Evolutionary conservation across 1,140 invertebrate species (phyloP), one percentile per base, ranked within the genome.

Genomic region (Anastrepha ludens): DNA sequence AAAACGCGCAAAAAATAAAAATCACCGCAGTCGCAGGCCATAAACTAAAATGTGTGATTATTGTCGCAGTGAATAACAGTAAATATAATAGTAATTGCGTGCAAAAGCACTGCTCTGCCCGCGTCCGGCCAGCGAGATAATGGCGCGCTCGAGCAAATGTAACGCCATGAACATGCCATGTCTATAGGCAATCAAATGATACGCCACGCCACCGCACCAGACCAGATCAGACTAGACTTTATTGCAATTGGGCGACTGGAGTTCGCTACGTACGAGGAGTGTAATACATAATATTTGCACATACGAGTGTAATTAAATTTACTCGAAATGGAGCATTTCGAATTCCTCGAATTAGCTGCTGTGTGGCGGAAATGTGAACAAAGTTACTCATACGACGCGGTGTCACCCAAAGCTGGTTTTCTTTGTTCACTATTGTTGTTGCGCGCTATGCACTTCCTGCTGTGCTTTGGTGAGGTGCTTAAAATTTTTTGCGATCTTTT

Each of bases 371-470:
- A 67, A 67, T 67, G 29, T 67, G 64, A 29, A 39, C 29, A 62
- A 20, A 55, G 47, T 81, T 81, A n/a, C 74, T 58, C 74, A 81
- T 81, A 81, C 74, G 74, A 47, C 74, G 20, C 29, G 74, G 50
- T 11, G 47, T 6, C 47, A 47, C 6, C 8, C 17, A 20, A 0
- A 6, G n/a, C 74, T 29, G 1, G n/a, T 81, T 81, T 50, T 20
- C 74, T 81, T 81, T 81, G 74, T 81, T 81, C 17, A 0, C 55
- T 81, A 17, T n/a, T 74, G 44, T 41, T 64, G 5, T n/a, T 64
- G 11, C 17, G 17, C 29, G 64, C 17, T 13, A 2, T 78, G 41
- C 47, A 78, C 47, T 81, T 81, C 74, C 47, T 81, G 47, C 47
- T 81, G 74, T 55, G 47, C 44, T 81, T 55, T 29, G 29, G 3